Base-by-base conservation (phyloP, 2,888 invertebrate genomes). In the Scaptomyza cyrtandrae region DNA sequence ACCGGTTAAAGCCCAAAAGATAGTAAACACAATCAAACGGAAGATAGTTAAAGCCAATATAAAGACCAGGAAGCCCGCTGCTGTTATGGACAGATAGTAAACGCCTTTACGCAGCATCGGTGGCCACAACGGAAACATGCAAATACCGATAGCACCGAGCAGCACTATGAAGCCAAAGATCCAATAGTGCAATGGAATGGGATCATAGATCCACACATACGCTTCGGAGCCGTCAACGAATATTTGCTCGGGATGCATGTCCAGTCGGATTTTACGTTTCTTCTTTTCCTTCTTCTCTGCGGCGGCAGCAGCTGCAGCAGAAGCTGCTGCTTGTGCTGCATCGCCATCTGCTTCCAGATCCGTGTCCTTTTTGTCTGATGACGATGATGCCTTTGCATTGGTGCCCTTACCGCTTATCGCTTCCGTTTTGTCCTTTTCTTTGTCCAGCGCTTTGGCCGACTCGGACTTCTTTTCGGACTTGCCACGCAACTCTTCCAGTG, bases 41-140 rank as follows among this genome's bases (percentile, higher is more conserved):
- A 99, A 93, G 27, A 98, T 95, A 14, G 98, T 97, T 90, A 99
- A 93, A 13, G 95, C 96, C 82, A 99, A 95, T 80, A 99, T 98
- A 88, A 98, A 95, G 50, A 98, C 97, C 60, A 99, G 95, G 93
- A 99, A 98, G 7, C 96, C 98, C 33, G 98, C 98, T 0, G 98
- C 99, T 0, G 97, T 97, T 78, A 99, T 95, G 91, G 98, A 98
- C 75, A 99, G 93, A 92, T 99, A 99, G 93, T 99, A 99, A 13
- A 99, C 99, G 71, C 98, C 98, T 92, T 97, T 95, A 82, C 97
- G 94, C 84, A 99, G 96, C 81, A 96, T 95, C 58, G 97, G 96
- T 0, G 99, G 99, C 99, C 99, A 99, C 59, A 99, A 93, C n/a
- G 99, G 99, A 93, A 99, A 99, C 90, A 99, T 94, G 92, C 99